phyloP scores from a whole-genome alignment of 2,888 invertebrate species.

The Mesorhabditis sp. region DNA sequence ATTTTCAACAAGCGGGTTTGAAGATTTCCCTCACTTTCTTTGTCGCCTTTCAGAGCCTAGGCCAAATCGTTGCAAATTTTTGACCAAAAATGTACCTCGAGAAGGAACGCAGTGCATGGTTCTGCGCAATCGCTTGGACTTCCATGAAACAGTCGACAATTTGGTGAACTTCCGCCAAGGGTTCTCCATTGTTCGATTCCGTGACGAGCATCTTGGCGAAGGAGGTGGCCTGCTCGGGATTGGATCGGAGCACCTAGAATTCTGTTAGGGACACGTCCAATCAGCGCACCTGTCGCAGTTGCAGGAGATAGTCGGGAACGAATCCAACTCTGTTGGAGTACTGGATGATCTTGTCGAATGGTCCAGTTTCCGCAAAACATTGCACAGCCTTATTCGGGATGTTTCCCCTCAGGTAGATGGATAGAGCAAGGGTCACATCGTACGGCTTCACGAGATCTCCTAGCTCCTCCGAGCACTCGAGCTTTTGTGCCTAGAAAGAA shows the following conservation, averaged over 20 bases:
- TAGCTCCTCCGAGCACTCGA: conserved; percentile 96
- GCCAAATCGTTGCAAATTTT: not conserved
- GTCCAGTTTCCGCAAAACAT: conserved; percentile 98
- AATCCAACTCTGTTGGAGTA: conserved; percentile 97
- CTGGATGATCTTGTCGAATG: conserved; percentile 97
- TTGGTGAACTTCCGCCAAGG: conserved; percentile 92
- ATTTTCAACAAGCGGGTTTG: conserved; percentile 95
- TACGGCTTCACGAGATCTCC: conserved; percentile 96
- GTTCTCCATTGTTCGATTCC: conserved; percentile 72
- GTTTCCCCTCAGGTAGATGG: conserved; percentile 93
- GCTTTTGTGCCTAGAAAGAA: conserved; percentile 58
- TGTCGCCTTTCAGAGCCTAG: conserved; percentile 80
- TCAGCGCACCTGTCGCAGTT: conserved; percentile 74
- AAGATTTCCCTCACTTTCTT: conserved; percentile 88
- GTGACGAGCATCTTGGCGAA: conserved; percentile 94
- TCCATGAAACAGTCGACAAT: conserved; percentile 99
- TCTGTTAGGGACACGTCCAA: not conserved
- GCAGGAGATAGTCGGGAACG: conserved; percentile 92
- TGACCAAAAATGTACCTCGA: conserved; percentile 71
- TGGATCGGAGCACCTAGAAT: conserved; percentile 77
- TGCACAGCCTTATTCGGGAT: conserved; percentile 97
- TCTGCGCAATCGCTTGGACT: conserved; percentile 85
- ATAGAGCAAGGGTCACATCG: conserved; percentile 90
- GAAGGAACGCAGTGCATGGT: conserved; percentile 92
- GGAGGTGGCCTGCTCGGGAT: conserved; percentile 90